phyloP scores from a whole-genome alignment of 2,797 vertebrate genomes.

The Linurgus olivaceus region DNA sequence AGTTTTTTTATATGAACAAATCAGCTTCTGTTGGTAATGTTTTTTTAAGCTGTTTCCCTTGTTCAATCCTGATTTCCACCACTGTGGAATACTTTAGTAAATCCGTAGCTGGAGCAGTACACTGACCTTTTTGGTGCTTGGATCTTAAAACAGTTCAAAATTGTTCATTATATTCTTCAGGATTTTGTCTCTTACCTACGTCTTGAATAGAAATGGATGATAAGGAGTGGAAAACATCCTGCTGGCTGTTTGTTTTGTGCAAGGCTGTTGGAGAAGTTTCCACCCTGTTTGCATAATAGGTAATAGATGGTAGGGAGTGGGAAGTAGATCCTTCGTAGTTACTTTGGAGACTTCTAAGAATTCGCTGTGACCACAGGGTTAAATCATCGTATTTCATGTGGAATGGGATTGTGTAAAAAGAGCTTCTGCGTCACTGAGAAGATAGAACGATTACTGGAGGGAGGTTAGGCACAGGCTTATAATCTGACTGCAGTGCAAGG shows the following conservation, averaged over 20 bases:
- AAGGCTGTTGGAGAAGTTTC: background rate
- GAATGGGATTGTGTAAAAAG: background rate
- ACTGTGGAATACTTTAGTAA: background rate
- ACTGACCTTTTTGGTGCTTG: background rate
- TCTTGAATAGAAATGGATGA: background rate
- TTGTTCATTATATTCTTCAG: background rate
- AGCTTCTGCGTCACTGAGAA: background rate
- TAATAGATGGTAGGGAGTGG: background rate
- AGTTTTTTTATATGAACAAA: background rate
- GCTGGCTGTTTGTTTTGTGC: background rate
- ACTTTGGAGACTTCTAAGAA: background rate
- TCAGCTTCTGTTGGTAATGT: background rate
- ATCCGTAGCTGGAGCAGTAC: background rate
- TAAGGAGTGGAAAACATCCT: background rate
- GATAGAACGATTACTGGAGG: background rate
- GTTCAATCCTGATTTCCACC: background rate
- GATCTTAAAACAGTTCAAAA: background rate
- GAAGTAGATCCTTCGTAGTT: background rate
- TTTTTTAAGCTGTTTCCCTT: background rate
- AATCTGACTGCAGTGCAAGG: background rate
- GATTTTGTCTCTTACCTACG: background rate
- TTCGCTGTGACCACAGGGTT: background rate
- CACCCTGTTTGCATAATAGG: background rate
- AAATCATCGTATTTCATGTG: background rate
- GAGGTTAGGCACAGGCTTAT: background rate